Evolutionary conservation across 2,888 invertebrate genomes (phyloP), one percentile per base, ranked within the genome.

Genomic region (Elegia similella): DNA sequence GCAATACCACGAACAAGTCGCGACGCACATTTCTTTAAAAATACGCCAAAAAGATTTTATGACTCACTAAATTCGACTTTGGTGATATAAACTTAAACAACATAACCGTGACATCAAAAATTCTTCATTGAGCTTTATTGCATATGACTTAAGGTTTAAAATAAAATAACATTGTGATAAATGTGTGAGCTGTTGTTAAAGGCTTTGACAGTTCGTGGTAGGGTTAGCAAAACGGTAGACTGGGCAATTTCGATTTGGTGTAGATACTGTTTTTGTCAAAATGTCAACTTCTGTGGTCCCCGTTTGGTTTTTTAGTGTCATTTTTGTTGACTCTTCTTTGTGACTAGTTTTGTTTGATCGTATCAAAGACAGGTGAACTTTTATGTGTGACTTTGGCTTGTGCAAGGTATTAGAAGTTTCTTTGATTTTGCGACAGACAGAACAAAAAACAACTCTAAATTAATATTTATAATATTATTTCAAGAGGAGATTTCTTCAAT

Each of bases 141-240:
- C 0, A 1, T 0, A 12, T 0, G 6, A 0, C 0, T n/a, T 72
- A 79, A 58, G 63, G 70, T 61, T 60, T 1, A 66, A 57, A 70
- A 42, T 42, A n/a, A 6, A 15, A 32, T 13, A 5, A 15, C 12
- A 8, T 23, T 6, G 13, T 15, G 42, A 54, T 78, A 50, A 50
- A 34, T 34, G 10, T 38, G 10, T 34, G 17, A 17, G 16, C 17
- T 50, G 65, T 72, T 71, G 70, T 84, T 82, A 87, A 82, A 80
- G 80, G 70, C 82, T 88, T 82, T 85, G 90, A 89, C 90, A 89
- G 89, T 90, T 90, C 90, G 86, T 77, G 77, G 88, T 89, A 88
- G 81, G 80, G 80, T 81, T 82, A 76, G 76, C 80, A 76, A 82
- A 84, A 89, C 89, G 90, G 90, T 90, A 88, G 88, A 78, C 76